Conservation (phyloP, 2,797 vertebrate species). For the Xenops minutus region DNA sequence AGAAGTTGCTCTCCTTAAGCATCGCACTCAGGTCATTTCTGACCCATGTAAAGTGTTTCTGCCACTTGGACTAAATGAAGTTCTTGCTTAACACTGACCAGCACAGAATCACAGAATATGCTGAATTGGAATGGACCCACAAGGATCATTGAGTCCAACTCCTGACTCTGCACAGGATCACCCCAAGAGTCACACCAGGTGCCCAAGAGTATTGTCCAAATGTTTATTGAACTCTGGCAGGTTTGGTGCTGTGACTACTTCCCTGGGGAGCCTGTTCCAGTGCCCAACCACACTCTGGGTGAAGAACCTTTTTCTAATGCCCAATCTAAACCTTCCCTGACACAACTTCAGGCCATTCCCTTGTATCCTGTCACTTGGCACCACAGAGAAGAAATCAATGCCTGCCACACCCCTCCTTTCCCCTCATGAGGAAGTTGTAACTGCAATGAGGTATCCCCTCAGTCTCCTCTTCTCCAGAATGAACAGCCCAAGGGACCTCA, state of each 20-base stretch:
- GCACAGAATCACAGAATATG: neutral
- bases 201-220: neutral
- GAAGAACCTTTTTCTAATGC: neutral
- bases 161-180: neutral
- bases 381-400: neutral
- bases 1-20: neutral
- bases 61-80: neutral
- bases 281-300: neutral
- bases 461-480: neutral
- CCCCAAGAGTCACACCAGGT: neutral
- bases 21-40: rapidly evolving
- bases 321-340: neutral
- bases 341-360: neutral
- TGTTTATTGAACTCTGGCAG: neutral
- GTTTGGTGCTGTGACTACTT: neutral
- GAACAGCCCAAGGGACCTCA: neutral
- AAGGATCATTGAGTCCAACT: neutral
- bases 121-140: neutral
- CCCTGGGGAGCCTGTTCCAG: neutral
- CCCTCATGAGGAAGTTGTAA: neutral
- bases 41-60: neutral
- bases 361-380: neutral
- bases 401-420: neutral
- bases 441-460: neutral
- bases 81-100: neutral